Percentiles rank a stretch among this genome's conserved stretches.
Conservation (phyloP, 2,113 vertebrate species). For the Ibidorhyncha struthersii region DNA sequence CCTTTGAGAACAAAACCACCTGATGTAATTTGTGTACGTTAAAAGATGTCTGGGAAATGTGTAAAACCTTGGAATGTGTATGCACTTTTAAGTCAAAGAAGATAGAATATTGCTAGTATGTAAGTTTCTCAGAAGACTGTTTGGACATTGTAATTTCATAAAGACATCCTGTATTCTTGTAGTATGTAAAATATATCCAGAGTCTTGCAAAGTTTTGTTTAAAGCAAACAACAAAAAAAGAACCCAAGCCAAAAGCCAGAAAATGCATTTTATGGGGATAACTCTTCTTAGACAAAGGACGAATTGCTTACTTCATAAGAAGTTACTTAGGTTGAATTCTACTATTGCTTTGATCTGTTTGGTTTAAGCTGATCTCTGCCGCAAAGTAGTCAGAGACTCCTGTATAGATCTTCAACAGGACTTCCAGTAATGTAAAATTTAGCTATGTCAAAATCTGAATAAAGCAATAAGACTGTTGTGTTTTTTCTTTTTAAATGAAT, state of each 20-base stretch:
- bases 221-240: neutral
- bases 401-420: conserved; percentile 34
- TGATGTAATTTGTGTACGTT: conserved; percentile 26
- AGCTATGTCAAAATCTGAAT: conserved; percentile 52
- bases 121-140: conserved; percentile 56
- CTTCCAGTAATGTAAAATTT: conserved; percentile 29
- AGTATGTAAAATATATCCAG: conserved; percentile 50
- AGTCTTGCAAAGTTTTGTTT: conserved; percentile 14
- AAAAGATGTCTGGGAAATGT: conserved; percentile 33
- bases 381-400: conserved; percentile 42
- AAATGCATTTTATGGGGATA: conserved; percentile 15
- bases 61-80: conserved; percentile 46
- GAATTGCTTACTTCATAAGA: conserved; percentile 24
- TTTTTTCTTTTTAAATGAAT: neutral
- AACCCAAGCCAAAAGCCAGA: neutral
- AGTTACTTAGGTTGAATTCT: neutral
- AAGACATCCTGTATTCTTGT: conserved; percentile 67
- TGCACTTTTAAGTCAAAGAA: conserved; percentile 68
- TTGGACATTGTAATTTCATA: conserved; percentile 57
- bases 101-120: conserved; percentile 15
- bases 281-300: conserved; percentile 35
- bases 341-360: conserved; percentile 20
- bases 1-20: neutral
- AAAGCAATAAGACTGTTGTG: conserved; percentile 56
- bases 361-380: conserved; percentile 15